Evolutionary conservation across 2,888 invertebrate species (phyloP).

Genomic region (Tetropium fuscum): DNA sequence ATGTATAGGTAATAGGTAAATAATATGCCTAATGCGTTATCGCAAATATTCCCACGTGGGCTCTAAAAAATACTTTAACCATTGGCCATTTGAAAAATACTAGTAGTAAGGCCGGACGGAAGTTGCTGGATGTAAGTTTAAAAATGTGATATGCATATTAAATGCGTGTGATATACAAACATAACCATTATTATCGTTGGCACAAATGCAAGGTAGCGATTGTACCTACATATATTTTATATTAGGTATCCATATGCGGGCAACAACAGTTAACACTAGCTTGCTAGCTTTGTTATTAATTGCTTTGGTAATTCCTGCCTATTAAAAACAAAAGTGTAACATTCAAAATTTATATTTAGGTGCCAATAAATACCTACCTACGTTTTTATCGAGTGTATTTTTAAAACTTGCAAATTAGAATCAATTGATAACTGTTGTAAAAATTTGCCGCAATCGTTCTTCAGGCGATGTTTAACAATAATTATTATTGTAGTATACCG

Average conservation of each 20-base stretch:
- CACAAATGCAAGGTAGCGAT: background rate
- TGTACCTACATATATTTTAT: background rate
- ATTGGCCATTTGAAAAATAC: too few relatives aligned
- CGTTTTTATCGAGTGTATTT: too few relatives aligned
- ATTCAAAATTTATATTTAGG: background rate
- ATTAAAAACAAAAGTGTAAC: background rate
- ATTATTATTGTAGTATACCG: slow-evolving; percentile 32
- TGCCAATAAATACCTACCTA: too few relatives aligned
- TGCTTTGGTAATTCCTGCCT: slow-evolving; percentile 3
- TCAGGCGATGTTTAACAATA: background rate
- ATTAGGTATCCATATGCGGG: background rate
- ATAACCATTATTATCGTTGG: slow-evolving; percentile 14
- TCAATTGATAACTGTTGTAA: too few relatives aligned
- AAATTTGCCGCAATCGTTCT: background rate
- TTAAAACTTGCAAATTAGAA: too few relatives aligned
- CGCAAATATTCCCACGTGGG: too few relatives aligned
- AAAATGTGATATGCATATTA: slow-evolving; percentile 34
- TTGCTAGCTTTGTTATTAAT: slow-evolving; percentile 1
- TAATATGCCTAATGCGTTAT: too few relatives aligned
- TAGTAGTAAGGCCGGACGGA: slow-evolving; percentile 24
- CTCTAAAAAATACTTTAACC: too few relatives aligned
- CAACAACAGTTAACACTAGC: background rate
- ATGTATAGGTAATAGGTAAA: too few relatives aligned
- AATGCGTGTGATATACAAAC: slow-evolving; percentile 19
- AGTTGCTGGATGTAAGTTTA: slow-evolving; percentile 35